These are phyloP conservation scores for Salmo trutta DNA, from an alignment of 2,797 vertebrate genomes.

Conservation along the genomic window DNA sequence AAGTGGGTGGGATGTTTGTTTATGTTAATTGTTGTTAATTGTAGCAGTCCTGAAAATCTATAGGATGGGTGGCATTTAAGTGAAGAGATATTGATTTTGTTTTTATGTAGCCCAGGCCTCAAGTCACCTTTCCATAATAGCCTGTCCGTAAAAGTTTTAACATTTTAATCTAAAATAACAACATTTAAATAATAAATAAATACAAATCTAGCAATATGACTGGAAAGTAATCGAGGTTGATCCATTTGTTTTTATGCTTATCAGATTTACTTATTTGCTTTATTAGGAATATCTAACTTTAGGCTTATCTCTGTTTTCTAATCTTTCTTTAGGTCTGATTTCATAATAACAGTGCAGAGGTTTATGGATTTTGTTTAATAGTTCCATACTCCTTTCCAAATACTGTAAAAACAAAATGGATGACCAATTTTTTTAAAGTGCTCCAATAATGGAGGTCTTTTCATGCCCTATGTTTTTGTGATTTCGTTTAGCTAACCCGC, in stretches of 20 bases:
- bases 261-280: background rate
- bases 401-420: background rate
- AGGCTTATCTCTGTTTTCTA: background rate
- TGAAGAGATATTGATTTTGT: constrained; percentile 19
- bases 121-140: background rate
- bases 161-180: background rate
- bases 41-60: constrained; percentile 19
- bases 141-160: background rate
- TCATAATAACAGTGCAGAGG: background rate
- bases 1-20: constrained; percentile 27
- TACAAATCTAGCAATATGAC: background rate
- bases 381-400: background rate
- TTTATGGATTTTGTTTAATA: background rate
- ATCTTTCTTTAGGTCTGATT: background rate
- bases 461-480: background rate
- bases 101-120: constrained; percentile 22
- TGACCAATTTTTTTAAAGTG: background rate
- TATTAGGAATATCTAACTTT: background rate
- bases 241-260: background rate
- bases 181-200: background rate
- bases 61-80: constrained; percentile 21
- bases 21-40: constrained; percentile 34
- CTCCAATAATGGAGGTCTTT: background rate
- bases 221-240: background rate
- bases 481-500: background rate